A percentile compares a stretch with the other conserved stretches of the same genome.
Evolutionary conservation across 2,888 invertebrate genomes (phyloP).

Genomic region (Eumacrocentrus americanus): DNA sequence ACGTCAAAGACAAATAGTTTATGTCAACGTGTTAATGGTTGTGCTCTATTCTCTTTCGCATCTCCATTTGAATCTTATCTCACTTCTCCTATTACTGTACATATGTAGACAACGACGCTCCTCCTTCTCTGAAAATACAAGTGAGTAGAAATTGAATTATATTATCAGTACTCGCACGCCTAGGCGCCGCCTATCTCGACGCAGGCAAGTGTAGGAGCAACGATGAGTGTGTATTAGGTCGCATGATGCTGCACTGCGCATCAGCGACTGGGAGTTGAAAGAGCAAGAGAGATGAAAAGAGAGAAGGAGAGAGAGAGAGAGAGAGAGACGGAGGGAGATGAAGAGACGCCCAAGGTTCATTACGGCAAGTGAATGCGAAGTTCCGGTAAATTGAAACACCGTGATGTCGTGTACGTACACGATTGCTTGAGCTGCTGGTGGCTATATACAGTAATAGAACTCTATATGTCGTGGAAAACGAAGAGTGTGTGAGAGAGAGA

Average conservation of each 20-base stretch:
- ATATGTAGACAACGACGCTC: no score
- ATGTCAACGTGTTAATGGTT: no score
- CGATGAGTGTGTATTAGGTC: not conserved
- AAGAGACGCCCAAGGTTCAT: conserved; percentile 35
- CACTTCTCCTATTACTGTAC: no score
- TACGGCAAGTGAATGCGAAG: conserved; percentile 41
- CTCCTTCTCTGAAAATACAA: conserved; percentile 29
- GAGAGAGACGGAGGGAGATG: conserved; percentile 15
- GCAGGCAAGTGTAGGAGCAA: conserved; percentile 13
- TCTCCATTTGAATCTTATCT: no score
- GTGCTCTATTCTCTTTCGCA: no score
- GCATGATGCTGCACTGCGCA: not conserved
- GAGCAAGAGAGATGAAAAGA: not conserved
- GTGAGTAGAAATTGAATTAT: conserved; percentile 42
- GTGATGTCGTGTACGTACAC: conserved; percentile 32
- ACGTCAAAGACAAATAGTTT: no score
- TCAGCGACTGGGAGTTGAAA: not conserved
- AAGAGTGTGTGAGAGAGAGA: not conserved
- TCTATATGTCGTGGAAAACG: no score
- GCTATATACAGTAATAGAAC: not conserved
- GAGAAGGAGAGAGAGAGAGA: conserved; percentile 5
- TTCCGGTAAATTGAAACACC: conserved; percentile 41
- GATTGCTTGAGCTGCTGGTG: conserved; percentile 10
- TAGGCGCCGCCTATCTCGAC: conserved; percentile 27
- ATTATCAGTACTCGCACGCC: conserved; percentile 42